Base-by-base conservation (phyloP, 1,140 invertebrate species). In the Leptoteleia sp. region DNA sequence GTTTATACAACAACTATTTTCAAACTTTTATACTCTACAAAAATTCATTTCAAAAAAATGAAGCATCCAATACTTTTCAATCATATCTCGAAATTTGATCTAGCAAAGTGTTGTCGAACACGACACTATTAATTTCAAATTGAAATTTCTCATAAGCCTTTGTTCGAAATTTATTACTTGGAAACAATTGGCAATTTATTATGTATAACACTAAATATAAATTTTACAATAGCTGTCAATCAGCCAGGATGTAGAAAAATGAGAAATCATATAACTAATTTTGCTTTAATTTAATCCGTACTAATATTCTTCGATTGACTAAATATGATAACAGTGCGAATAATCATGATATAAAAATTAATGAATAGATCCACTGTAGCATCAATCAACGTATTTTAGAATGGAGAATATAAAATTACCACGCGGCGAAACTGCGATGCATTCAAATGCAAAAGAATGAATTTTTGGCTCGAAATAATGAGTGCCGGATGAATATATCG, bases 31-130 rank as follows among this genome's bases (percentile, higher is more conserved):
- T 29, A 57, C 29, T 42, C 29, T 57, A 22, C 22, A 22, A 40
- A 57, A 57, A 42, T 57, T 25, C 12, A 38, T 16, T 38, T 38
- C 50, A 38, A 54, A 54, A 54, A 54, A 38, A 25, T 54, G 19
- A 54, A 54, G 17, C 8, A 52, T 12, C 16, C 9, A 12, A 9
- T 11, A 38, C 40, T 54, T 27, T 40, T 38, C 9, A 33, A 35
- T 37, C 7, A 25, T 9, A 35, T 25, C 40, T 54, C 9, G 6
- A 48, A 38, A 48, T 52, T 64, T 50, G 17, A 37, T 5, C 31
- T 19, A 0, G n/a, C 42, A 35, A 16, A 37, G 48, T 6, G 16
- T 54, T 54, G 38, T 54, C 38, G 48, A 54, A 54, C 48, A 11
- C 17, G 19, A 13, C 17, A 38, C 17, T 38, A 54, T 54, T 37